These are phyloP conservation scores for Cataglyphis cursor DNA, from an alignment of 2,888 invertebrate genomes.

Conservation along the genomic window DNA sequence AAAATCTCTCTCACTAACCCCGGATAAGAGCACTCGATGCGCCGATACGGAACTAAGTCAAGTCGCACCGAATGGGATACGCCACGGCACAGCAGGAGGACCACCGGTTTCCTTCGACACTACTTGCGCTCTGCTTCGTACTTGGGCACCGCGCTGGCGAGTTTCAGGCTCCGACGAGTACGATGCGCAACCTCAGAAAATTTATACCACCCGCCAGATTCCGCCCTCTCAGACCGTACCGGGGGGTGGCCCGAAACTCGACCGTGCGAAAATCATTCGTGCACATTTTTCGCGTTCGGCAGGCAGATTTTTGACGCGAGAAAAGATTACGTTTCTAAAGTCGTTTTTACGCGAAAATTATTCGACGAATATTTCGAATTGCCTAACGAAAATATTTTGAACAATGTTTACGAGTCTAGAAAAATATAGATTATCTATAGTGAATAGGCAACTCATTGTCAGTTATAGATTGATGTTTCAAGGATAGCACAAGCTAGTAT, in stretches of 20 bases:
- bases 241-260: slow-evolving; percentile 3
- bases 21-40: slow-evolving; percentile 71
- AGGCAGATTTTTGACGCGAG: background rate
- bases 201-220: slow-evolving; percentile 72
- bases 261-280: slow-evolving; percentile 41
- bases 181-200: slow-evolving; percentile 81
- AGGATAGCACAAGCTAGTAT: background rate
- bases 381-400: background rate
- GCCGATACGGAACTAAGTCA: slow-evolving; percentile 75
- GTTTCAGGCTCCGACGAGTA: slow-evolving; percentile 67
- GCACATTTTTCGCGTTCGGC: slow-evolving; percentile 35
- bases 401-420: background rate
- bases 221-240: slow-evolving; percentile 24
- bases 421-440: background rate
- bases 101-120: slow-evolving; percentile 71
- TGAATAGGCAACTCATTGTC: background rate
- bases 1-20: slow-evolving; percentile 1
- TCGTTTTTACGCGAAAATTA: too few relatives aligned
- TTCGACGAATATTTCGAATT: too few relatives aligned
- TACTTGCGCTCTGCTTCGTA: slow-evolving; percentile 67
- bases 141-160: slow-evolving; percentile 65
- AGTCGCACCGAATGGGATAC: slow-evolving; percentile 65
- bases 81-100: slow-evolving; percentile 63
- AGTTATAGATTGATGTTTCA: background rate
- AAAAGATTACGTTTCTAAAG: too few relatives aligned